Evolutionary conservation across 2,113 vertebrate genomes (phyloP), one percentile per base, ranked within the genome.

Genomic region (Ctenomys sociabilis): DNA sequence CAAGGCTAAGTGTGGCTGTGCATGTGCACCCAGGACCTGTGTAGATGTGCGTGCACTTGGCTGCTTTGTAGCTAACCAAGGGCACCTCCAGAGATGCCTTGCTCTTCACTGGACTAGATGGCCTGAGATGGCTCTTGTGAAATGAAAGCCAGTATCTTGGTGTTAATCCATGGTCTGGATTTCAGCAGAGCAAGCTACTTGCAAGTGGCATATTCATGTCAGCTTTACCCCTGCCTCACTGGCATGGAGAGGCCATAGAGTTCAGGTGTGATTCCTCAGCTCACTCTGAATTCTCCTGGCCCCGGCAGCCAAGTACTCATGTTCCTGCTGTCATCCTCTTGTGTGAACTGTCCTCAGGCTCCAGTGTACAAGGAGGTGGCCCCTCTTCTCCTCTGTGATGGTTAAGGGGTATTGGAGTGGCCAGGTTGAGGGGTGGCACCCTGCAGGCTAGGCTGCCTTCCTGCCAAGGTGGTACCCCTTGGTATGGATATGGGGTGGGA

Each of bases 1-100:
- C 63, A 7, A 57, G 91, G 64, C 28, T 49, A 16, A 45, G 1
- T 8, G 2, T 16, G 61, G 37, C 68, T 63, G 1, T 30, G 61
- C 21, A 12, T 14, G 40, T n/a, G n/a, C 5, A 2, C 28, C 0
- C 0, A 35, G 49, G 37, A 2, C 7, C 0, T 1, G 1, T 24
- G 17, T 32, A 57, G 7, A 30, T 10, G 5, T 8, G 32, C 90
- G 64, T 82, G 37, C 12, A 30, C 75, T 11, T 4, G 3, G 21
- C 57, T 77, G 81, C 43, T 59, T 1, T 68, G 75, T 70, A 35
- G 30, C 70, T 84, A 16, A 12, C 22, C 6, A 0, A 0, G 30
- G 64, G 17, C 0, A 0, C 5, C 52, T 73, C 45, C 40, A 64
- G 32, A 64, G 49, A 35, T 49, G 19, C 37, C 77, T 95, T 61